Base-by-base conservation (phyloP, 1,140 invertebrate species). In the Drosophila rufa region DNA sequence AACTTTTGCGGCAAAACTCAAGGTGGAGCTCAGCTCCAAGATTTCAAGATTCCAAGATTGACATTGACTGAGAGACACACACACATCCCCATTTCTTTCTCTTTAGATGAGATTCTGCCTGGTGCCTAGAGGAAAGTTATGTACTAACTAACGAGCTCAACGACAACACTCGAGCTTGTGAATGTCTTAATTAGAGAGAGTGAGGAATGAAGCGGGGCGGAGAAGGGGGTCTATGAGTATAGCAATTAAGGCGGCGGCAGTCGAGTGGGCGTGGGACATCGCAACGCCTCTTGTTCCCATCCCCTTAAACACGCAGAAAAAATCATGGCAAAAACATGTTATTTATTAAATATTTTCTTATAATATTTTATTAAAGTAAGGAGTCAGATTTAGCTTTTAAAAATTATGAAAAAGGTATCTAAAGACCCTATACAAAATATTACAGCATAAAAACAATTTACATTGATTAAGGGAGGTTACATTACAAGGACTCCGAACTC, bases 71-170 rank as follows among this genome's bases (percentile, higher is more conserved):
- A 87, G 71, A 66, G 59, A 42, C 22, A 14, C 50, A 19, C 27
- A 53, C 4, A n/a, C 4, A 25, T 1, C n/a, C 15, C 22, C 14
- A 19, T 30, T 15, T 36, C 47, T 19, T 14, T n/a, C 51, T 4
- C 27, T 4, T 42, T 17, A 22, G 51, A 55, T 33, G 33, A 38
- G 50, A 17, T 51, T 58, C 46, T 53, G 12, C 2, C 30, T 17
- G 25, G 19, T 56, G 81, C 76, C 81, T 60, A 71, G 55, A 89
- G 85, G 81, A 84, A 89, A 89, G 85, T 89, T 91, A 90, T 90
- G 79, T 90, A 90, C 81, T 90, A 90, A 90, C 85, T 90, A 90
- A 90, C 85, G 86, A 90, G 85, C 85, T 90, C 85, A 90, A 90
- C 85, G 85, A 90, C 85, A 90, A 90, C 85, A 90, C 85, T 90